phyloP scores from a whole-genome alignment of 2,888 invertebrate genomes.

The Netelia virgata region DNA sequence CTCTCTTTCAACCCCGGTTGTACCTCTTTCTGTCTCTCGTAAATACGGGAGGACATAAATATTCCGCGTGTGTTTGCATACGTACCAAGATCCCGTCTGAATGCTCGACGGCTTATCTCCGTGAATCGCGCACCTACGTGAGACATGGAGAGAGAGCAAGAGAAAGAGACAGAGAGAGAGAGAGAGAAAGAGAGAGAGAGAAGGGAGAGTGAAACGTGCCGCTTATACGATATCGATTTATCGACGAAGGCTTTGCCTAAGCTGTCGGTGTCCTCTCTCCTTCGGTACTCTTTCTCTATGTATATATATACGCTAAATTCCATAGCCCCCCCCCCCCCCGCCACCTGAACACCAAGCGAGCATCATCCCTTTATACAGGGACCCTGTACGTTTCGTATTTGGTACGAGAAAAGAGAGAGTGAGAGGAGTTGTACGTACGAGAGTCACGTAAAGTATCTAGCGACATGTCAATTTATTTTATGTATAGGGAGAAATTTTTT shows the following conservation, averaged over 20 bases:
- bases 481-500: too few relatives aligned
- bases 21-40: conserved; percentile 34
- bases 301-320: conserved; percentile 9
- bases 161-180: conserved; percentile 31
- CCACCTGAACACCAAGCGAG: background rate
- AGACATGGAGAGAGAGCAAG: conserved; percentile 10
- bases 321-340: background rate
- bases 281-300: conserved; percentile 1
- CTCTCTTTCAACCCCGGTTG: background rate
- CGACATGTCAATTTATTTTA: conserved; percentile 25
- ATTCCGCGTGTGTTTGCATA: conserved; percentile 68
- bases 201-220: conserved; percentile 61
- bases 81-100: conserved; percentile 67
- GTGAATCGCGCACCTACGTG: conserved; percentile 54
- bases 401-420: conserved; percentile 2
- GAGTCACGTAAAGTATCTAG: conserved; percentile 3
- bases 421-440: background rate
- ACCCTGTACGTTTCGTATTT: background rate
- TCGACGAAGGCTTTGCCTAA: conserved; percentile 63
- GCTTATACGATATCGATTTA: conserved; percentile 67
- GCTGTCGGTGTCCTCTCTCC: conserved; percentile 47
- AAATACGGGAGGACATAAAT: conserved; percentile 66
- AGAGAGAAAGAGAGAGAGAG: conserved; percentile 28
- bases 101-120: conserved; percentile 64
- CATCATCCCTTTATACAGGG: background rate